A percentile compares a stretch with the other conserved stretches of the same genome.
Evolutionary conservation across 2,113 vertebrate genomes (phyloP).

Genomic region (Panurus biarmicus): DNA sequence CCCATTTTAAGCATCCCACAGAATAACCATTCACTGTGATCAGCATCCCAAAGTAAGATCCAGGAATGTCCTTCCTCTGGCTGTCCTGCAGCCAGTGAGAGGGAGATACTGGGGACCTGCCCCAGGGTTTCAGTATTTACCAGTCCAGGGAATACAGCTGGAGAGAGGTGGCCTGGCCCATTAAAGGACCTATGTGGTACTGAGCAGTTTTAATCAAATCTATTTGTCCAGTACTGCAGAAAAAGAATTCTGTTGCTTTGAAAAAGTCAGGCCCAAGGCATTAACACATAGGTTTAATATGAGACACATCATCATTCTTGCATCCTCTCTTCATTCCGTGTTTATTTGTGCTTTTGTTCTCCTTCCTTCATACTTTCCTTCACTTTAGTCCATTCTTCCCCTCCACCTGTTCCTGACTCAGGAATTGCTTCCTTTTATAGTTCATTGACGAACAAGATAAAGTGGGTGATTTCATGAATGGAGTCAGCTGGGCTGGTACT

Average conservation of each 20-base stretch:
- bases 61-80: not conserved
- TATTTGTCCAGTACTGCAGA: not conserved
- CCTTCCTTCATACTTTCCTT: not conserved
- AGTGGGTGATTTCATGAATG: not conserved
- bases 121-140: not conserved
- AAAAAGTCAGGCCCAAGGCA: not conserved
- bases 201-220: not conserved
- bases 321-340: not conserved
- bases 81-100: not conserved
- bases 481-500: not conserved
- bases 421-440: not conserved
- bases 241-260: not conserved
- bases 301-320: not conserved
- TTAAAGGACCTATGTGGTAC: not conserved
- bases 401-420: constrained; percentile 13
- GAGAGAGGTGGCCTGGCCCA: not conserved
- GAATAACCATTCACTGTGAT: not conserved
- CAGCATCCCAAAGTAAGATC: not conserved
- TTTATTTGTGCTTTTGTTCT: not conserved
- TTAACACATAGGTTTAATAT: not conserved
- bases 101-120: not conserved
- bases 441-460: not conserved
- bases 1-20: not conserved
- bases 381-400: not conserved
- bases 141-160: not conserved